Evolutionary conservation across 2,797 vertebrate genomes (phyloP), one percentile per base, ranked within the genome.

Genomic region (Rhadinocentrus ornatus): DNA sequence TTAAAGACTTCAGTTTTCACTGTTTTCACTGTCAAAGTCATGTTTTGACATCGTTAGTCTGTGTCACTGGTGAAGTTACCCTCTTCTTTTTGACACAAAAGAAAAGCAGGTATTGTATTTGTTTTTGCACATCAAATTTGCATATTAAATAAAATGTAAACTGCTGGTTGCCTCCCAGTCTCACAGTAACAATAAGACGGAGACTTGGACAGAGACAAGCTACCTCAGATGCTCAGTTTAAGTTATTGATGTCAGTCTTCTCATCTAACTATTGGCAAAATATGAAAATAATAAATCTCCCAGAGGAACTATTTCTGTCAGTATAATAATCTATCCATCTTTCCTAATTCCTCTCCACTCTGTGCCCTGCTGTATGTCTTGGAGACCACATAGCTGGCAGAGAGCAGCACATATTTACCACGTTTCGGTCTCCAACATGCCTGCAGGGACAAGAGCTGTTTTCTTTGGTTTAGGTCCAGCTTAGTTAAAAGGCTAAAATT

Each of bases 381-480:
- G 39, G 60, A 62, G 68, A 56, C 32, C 73, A 29, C 18, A 44
- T 29, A 71, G 26, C 2, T 69, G 75, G 63, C 67, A 77, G 34
- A 10, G 18, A 75, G n/a, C 69, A 7, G 39, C 64, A 53, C 61
- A 75, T 66, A 67, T 69, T 69, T 20, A 11, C 56, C 54, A 6
- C 18, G 75, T 29, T 81, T 6, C 77, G 68, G 69, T 34, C 69
- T 85, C 62, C 60, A 66, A n/a, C 78, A 59, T 57, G 53, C 35
- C 62, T 65, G 66, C 10, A 1, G 62, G 0, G 77, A 86, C 73
- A 75, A 78, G 66, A 55, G 62, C 61, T 61, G 76, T 34, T 79
- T 12, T 27, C 77, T 69, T 68, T 87, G 78, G 73, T 74, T 57
- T 24, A 2, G 8, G 11, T 59, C 77, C 80, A 75, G 59, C 0